Conservation (phyloP, 92 coral and sea anemone species). For the Actinostola sp. region DNA sequence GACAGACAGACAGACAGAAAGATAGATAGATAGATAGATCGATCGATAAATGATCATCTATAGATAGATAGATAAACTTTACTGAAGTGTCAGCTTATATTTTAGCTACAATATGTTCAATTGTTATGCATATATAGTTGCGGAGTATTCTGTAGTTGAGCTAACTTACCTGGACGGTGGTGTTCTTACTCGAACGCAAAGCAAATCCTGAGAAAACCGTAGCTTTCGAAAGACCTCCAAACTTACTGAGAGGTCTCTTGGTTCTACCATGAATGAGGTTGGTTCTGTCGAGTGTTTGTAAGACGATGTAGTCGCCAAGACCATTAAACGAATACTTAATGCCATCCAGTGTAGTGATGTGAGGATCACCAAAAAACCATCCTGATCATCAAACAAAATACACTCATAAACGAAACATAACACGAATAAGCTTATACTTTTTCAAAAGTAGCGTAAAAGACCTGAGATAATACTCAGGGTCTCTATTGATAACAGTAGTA, state of each 20-base stretch:
- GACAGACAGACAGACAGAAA: too few relatives aligned
- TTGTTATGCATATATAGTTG: background rate
- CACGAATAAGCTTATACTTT: too few relatives aligned
- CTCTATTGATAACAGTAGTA: too few relatives aligned
- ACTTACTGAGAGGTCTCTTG: slow-evolving; percentile 28
- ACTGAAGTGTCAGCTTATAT: too few relatives aligned
- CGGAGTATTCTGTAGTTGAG: too few relatives aligned
- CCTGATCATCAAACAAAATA: slow-evolving; percentile 38
- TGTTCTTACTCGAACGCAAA: slow-evolving; percentile 48
- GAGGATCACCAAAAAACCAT: slow-evolving; percentile 77
- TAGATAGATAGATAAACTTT: too few relatives aligned
- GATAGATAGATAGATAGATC: too few relatives aligned
- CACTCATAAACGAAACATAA: too few relatives aligned
- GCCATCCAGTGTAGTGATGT: slow-evolving; percentile 74
- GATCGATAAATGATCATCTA: too few relatives aligned
- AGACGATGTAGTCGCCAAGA: slow-evolving; percentile 70
- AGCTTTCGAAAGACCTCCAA: slow-evolving; percentile 62
- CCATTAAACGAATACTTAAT: slow-evolving; percentile 73
- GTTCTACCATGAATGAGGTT: slow-evolving; percentile 67
- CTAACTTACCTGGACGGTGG: slow-evolving; percentile 53
- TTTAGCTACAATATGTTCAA: too few relatives aligned
- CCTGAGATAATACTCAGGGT: too few relatives aligned
- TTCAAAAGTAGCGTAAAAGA: too few relatives aligned
- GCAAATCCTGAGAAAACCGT: slow-evolving; percentile 79
- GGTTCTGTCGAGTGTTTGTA: slow-evolving; percentile 33